Evolutionary conservation across 1,140 invertebrate genomes (phyloP).

Genomic region (Leptonema lineaticorne): DNA sequence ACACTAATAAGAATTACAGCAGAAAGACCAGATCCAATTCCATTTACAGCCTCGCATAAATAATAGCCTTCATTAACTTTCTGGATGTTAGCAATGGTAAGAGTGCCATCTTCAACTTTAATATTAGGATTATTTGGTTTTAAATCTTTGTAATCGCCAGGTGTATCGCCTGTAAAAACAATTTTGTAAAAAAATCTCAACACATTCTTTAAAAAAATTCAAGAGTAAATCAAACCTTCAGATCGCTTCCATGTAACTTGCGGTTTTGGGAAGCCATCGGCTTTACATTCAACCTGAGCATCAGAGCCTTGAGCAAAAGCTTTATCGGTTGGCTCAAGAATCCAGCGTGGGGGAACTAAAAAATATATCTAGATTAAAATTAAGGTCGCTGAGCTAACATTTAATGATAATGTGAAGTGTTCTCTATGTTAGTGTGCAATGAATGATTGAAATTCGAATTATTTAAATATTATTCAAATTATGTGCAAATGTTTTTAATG

Average conservation of each 20-base stretch:
- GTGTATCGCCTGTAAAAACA: slow-evolving; percentile 69
- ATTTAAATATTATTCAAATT: too few relatives aligned
- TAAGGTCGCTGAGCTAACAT: not conserved
- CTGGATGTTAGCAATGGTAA: slow-evolving; percentile 84
- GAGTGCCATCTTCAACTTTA: slow-evolving; percentile 87
- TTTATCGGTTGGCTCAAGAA: slow-evolving; percentile 92
- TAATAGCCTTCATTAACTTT: slow-evolving; percentile 94
- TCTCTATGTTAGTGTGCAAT: not conserved
- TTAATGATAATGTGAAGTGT: slow-evolving; percentile 4
- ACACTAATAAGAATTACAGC: slow-evolving; percentile 91
- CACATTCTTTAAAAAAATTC: too few relatives aligned
- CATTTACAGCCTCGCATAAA: slow-evolving; percentile 93
- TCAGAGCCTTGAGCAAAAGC: slow-evolving; percentile 91
- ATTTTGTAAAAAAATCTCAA: slow-evolving; percentile 14
- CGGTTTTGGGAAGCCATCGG: slow-evolving; percentile 92
- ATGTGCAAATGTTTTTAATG: too few relatives aligned
- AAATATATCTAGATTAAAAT: slow-evolving; percentile 40
- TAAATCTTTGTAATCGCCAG: slow-evolving; percentile 89
- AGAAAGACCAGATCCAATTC: slow-evolving; percentile 90
- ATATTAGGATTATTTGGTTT: slow-evolving; percentile 86
- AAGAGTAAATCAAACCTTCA: slow-evolving; percentile 69
- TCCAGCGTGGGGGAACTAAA: slow-evolving; percentile 94
- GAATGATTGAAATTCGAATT: too few relatives aligned
- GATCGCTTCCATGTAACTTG: slow-evolving; percentile 94
- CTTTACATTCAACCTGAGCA: slow-evolving; percentile 92